Conservation (phyloP, 2,888 invertebrate genomes). For the Epinotia bilunana region DNA sequence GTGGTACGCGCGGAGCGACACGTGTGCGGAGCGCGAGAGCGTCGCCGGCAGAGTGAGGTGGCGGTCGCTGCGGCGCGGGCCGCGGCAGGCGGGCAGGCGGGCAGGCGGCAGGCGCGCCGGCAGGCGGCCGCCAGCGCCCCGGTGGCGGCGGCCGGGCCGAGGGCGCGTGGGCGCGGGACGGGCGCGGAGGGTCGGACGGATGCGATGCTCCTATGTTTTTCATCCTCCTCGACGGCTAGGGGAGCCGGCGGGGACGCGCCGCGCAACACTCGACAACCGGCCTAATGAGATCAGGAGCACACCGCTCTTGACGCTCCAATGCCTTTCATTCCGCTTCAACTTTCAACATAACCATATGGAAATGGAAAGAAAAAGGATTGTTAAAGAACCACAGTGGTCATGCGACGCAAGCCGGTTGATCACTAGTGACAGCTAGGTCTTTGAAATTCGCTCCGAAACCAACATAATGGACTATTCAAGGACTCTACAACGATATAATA, state of each 20-base stretch:
- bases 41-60: slow-evolving; percentile 80
- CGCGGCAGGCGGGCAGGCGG: slow-evolving; percentile 45
- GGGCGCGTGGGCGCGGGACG: slow-evolving; percentile 76
- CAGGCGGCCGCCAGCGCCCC: slow-evolving; percentile 54
- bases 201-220: slow-evolving; percentile 71
- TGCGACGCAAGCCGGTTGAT: slow-evolving; percentile 4
- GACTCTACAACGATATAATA: not conserved
- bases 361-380: slow-evolving; percentile 21
- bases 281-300: slow-evolving; percentile 59
- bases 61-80: slow-evolving; percentile 36
- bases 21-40: slow-evolving; percentile 80
- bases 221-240: slow-evolving; percentile 56
- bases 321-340: slow-evolving; percentile 37
- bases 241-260: slow-evolving; percentile 61
- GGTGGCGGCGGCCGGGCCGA: slow-evolving; percentile 63
- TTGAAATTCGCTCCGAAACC: not conserved
- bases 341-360: not conserved
- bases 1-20: slow-evolving; percentile 61
- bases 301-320: slow-evolving; percentile 32
- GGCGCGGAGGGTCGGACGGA: slow-evolving; percentile 68
- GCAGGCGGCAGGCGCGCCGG: slow-evolving; percentile 49
- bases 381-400: slow-evolving; percentile 13
- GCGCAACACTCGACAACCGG: slow-evolving; percentile 62
- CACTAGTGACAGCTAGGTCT: not conserved
- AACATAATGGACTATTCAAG: not conserved